A percentile compares a stretch with the other conserved stretches of the same genome.
phyloP scores from a whole-genome alignment of 2,797 vertebrate genomes.

The Bucorvus abyssinicus region DNA sequence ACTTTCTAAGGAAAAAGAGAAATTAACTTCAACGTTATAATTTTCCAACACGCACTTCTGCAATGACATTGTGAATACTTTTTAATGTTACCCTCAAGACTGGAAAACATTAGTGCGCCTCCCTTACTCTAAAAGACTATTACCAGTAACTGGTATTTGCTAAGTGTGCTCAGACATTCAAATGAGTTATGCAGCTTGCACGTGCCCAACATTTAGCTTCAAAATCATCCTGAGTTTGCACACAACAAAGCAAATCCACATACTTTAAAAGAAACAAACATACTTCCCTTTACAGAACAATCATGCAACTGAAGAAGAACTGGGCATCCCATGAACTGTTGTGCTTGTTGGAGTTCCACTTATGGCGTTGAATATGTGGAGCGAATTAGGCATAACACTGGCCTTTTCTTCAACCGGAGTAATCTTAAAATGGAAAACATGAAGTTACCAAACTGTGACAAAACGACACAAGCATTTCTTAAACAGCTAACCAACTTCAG shows the following conservation, averaged over 20 bases:
- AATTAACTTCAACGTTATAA: constrained; percentile 48
- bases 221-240: constrained; percentile 75
- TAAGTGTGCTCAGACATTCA: constrained; percentile 54
- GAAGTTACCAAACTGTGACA: not conserved
- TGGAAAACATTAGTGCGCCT: constrained; percentile 64
- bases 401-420: constrained; percentile 85
- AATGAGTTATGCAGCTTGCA: constrained; percentile 33
- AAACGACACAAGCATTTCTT: not conserved
- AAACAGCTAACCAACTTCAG: not conserved
- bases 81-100: constrained; percentile 67
- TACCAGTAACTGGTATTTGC: constrained; percentile 28
- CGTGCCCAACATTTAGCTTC: constrained; percentile 60
- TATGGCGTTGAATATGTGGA: constrained; percentile 96
- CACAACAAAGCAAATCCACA: constrained; percentile 58
- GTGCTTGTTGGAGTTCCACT: constrained; percentile 89
- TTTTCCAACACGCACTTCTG: constrained; percentile 52
- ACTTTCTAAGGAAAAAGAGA: constrained; percentile 64
- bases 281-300: constrained; percentile 15
- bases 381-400: constrained; percentile 85
- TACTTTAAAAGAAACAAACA: not conserved
- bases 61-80: constrained; percentile 63
- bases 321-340: constrained; percentile 88
- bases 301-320: constrained; percentile 90
- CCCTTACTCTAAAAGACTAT: constrained; percentile 55
- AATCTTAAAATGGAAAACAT: constrained; percentile 80